Conservation (phyloP, 2,113 vertebrate species). For the Pygathrix nemaeus region DNA sequence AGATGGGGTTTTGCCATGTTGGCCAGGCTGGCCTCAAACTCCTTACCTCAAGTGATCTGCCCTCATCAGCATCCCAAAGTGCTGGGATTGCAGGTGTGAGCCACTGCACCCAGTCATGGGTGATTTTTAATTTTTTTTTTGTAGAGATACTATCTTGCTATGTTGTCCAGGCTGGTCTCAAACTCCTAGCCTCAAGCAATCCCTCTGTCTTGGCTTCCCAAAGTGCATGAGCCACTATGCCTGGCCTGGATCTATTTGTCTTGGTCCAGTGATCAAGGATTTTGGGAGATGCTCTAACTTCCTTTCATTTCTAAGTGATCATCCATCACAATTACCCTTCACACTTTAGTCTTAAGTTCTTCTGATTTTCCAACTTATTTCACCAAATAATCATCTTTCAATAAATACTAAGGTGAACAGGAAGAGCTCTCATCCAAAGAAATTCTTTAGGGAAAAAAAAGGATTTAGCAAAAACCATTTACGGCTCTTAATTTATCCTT, state of each 20-base stretch:
- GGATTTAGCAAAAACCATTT: not conserved
- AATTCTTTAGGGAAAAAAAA: not conserved
- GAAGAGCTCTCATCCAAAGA: not conserved
- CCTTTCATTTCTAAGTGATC: not conserved
- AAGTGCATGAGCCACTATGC: too few relatives aligned
- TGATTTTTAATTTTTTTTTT: too few relatives aligned
- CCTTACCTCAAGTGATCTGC: too few relatives aligned
- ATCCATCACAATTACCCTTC: not conserved
- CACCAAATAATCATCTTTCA: not conserved
- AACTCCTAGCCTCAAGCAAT: too few relatives aligned
- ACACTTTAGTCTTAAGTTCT: not conserved
- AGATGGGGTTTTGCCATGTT: too few relatives aligned
- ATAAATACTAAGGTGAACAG: not conserved
- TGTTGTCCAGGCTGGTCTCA: too few relatives aligned
- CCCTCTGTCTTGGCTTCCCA: too few relatives aligned
- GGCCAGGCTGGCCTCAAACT: too few relatives aligned
- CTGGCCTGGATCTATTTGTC: not conserved
- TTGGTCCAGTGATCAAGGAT: not conserved
- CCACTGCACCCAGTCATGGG: too few relatives aligned
- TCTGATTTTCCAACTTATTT: not conserved
- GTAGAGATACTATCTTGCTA: too few relatives aligned
- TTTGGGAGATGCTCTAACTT: not conserved
- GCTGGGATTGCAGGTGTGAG: too few relatives aligned
- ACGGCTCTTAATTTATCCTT: not conserved
- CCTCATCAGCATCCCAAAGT: too few relatives aligned